Base-by-base conservation (phyloP, 2,888 invertebrate species). In the Patella depressa region DNA sequence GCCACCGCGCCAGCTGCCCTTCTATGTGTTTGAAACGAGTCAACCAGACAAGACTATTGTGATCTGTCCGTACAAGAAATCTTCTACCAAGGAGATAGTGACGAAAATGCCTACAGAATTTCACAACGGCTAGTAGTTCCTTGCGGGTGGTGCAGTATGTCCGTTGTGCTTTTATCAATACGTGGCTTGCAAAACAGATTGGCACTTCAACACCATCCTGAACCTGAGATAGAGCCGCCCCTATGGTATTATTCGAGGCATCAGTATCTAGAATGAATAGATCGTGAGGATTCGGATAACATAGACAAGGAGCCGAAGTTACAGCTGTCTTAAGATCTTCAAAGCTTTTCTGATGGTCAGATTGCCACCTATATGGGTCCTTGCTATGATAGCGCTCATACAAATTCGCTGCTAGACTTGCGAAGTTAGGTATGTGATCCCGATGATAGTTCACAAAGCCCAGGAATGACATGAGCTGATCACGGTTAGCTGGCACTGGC, bases 1-100 rank as follows among this genome's bases (percentile, higher is more conserved):
- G 19, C 84, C 83, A 83, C 34, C 83, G 65, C 0, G 83, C 83
- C 4, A 83, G 34, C 53, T 83, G 82, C 11, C 82, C 81, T n/a
- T 81, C 71, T 14, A 77, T 79, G 24, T 82, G 72, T 24, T 79
- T 81, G 59, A 83, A 84, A 4, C 79, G 57, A 57, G 80, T 70
- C 29, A 81, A 53, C 82, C 80, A 82, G 2, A 65, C 73, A 17
- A 81, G 24, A 74, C 82, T 83, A 4, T 54, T 74, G 71, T 84
- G 83, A 53, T 83, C 83, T 11, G 82, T 82, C 19, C 81, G 19
- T 12, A 82, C 78, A 3, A 71, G 17, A 55, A 83, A 83, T 3
- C 14, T 29, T 15, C 75, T 34, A 0, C 82, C 81, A 0, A 81
- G 77, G 29, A 84, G 72, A 71, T 83, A 84, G 29, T 82, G 80